Evolutionary conservation across 2,888 invertebrate species (phyloP).

Genomic region (Alcis repandata): DNA sequence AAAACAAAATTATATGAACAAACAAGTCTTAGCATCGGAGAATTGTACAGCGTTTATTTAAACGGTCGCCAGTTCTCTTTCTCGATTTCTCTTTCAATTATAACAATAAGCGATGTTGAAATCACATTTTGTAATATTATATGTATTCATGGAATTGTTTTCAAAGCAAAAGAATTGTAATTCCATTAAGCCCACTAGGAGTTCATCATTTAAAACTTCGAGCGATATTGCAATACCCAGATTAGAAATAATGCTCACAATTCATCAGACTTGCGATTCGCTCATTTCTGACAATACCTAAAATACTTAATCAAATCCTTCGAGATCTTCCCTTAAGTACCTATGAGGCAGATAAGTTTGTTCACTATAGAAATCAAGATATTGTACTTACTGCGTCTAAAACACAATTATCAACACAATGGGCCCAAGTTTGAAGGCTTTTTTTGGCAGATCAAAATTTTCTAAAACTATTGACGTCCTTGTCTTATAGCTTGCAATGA

Average conservation of each 20-base stretch:
- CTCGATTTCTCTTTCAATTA: too few relatives aligned
- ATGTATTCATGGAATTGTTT: not conserved
- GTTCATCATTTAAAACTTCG: not conserved
- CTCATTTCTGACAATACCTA: not conserved
- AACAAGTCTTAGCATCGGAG: too few relatives aligned
- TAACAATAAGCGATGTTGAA: too few relatives aligned
- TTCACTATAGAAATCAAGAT: not conserved
- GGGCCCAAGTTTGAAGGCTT: too few relatives aligned
- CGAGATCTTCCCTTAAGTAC: not conserved
- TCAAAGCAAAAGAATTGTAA: not conserved
- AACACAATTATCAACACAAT: too few relatives aligned
- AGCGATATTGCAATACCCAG: slow-evolving; percentile 4
- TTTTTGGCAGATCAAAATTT: too few relatives aligned
- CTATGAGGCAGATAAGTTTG: not conserved
- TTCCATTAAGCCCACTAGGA: not conserved
- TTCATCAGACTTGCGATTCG: not conserved
- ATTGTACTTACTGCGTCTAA: too few relatives aligned
- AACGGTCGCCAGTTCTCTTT: too few relatives aligned
- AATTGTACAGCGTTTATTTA: too few relatives aligned
- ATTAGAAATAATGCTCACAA: not conserved
- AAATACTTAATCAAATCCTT: slow-evolving; percentile 1
- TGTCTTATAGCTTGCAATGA: too few relatives aligned
- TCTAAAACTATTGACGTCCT: too few relatives aligned
- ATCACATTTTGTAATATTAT: not conserved
- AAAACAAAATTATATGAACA: too few relatives aligned